phyloP scores from a whole-genome alignment of 1,140 invertebrate genomes.

The Paraescarpia echinospica region DNA sequence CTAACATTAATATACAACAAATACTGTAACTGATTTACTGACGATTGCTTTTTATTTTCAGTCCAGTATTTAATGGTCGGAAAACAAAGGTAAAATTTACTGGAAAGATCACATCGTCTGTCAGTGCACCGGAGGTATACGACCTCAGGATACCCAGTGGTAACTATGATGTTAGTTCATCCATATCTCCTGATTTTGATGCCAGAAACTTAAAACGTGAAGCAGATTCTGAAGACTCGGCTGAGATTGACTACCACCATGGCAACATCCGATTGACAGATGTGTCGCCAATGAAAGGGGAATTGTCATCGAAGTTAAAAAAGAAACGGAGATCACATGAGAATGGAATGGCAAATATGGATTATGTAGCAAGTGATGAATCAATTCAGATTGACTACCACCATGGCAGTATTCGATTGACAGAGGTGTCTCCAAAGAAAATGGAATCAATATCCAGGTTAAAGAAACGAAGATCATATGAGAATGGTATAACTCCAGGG shows the following conservation, averaged over 20 bases:
- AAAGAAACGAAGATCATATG: not conserved
- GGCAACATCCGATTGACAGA: too few relatives aligned
- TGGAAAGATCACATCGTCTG: not conserved
- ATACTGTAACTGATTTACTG: not conserved
- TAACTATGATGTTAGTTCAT: not conserved
- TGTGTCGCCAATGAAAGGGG: too few relatives aligned
- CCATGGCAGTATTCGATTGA: not conserved
- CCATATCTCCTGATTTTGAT: not conserved
- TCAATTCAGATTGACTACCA: not conserved
- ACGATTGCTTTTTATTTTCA: not conserved
- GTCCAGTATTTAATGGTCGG: not conserved
- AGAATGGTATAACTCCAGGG: not conserved
- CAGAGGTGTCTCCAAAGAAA: not conserved
- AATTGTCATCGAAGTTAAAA: too few relatives aligned
- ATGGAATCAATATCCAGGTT: not conserved
- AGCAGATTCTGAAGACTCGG: too few relatives aligned
- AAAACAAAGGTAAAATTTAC: not conserved
- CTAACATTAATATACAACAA: not conserved
- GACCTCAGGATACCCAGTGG: not conserved
- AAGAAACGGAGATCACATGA: too few relatives aligned
- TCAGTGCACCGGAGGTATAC: not conserved
- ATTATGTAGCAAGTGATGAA: not conserved
- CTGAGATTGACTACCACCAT: too few relatives aligned
- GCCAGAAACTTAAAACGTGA: too few relatives aligned
- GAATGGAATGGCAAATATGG: too few relatives aligned